Evolutionary conservation across 2,888 invertebrate species (phyloP), one percentile per base, ranked within the genome.

Genomic region (Parnassius smintheus): DNA sequence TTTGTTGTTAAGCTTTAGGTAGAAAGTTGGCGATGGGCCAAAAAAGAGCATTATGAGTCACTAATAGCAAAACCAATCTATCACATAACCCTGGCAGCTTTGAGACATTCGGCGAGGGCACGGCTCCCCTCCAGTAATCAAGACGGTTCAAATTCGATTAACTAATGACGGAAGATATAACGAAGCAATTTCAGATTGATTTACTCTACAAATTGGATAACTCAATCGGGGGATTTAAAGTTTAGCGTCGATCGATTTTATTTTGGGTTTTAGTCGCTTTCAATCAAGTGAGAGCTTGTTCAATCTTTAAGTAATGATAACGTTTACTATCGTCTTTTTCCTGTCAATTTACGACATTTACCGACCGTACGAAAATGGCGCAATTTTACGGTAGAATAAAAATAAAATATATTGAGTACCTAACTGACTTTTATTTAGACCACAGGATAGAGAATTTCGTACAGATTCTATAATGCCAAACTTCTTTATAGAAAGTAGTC

Each of bases 1-100:
- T 41, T 22, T 49, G 18, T 18, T 18, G 55, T 54, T 54, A 55
- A 55, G 54, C 48, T 18, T 49, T 10, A 35, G 18, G 13, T 13
- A n/a, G 44, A 10, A 51, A 9, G 46, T 42, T 60, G 60, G 60
- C 54, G 53, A n/a, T 10, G 42, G 11, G 46, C 60, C 60, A 60
- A 48, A 49, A 51, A 59, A 22, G 10, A 54, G 35, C 60, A 60
- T 60, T 60, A 55, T 13, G 53, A 59, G 49, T 55, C 60, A 44
- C 48, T 49, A 60, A 48, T 54, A 48, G 54, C 53, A 8, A 48
- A 52, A 59, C 52, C 55, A 49, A 60, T 60, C 55, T 60, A 42
- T 60, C 60, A 60, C 55, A 54, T 55, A 54, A 42, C 52, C 25
- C 48, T 49, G 54, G 54, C 54, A 35, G 48, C 48, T 49, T 60